These are phyloP conservation scores for Kryptopterus vitreolus DNA, from an alignment of 2,797 vertebrate species.

Conservation along the genomic window DNA sequence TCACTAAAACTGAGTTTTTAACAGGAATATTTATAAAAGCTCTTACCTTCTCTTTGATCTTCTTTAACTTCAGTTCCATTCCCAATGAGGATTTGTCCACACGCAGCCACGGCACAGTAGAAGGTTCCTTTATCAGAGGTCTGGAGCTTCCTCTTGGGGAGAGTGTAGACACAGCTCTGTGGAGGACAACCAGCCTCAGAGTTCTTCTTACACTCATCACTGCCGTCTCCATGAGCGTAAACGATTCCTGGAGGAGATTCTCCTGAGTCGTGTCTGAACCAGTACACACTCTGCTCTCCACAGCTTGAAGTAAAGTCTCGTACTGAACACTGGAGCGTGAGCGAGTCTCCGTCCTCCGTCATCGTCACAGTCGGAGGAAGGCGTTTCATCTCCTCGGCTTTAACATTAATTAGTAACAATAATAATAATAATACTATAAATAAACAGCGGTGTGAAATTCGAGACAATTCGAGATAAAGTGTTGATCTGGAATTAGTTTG, in stretches of 20 bases:
- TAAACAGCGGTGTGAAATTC: neutral
- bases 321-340: constrained; percentile 11
- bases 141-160: constrained; percentile 30
- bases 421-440: neutral
- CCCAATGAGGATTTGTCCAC: constrained; percentile 6
- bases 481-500: neutral
- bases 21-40: neutral
- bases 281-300: constrained; percentile 14
- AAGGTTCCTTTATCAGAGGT: constrained; percentile 15
- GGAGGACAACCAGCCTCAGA: constrained; percentile 1
- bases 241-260: constrained; percentile 9
- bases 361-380: neutral
- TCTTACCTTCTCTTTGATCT: neutral
- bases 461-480: neutral
- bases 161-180: constrained; percentile 18
- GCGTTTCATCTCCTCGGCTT: neutral
- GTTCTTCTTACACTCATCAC: constrained; percentile 14
- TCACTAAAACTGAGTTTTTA: neutral
- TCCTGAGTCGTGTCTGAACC: neutral
- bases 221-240: constrained; percentile 13
- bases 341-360: neutral
- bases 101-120: constrained; percentile 18
- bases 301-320: neutral
- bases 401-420: constrained; percentile 3
- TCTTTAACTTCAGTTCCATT: neutral